phyloP scores from a whole-genome alignment of 1,140 invertebrate genomes.

The Drosophila watanabei region DNA sequence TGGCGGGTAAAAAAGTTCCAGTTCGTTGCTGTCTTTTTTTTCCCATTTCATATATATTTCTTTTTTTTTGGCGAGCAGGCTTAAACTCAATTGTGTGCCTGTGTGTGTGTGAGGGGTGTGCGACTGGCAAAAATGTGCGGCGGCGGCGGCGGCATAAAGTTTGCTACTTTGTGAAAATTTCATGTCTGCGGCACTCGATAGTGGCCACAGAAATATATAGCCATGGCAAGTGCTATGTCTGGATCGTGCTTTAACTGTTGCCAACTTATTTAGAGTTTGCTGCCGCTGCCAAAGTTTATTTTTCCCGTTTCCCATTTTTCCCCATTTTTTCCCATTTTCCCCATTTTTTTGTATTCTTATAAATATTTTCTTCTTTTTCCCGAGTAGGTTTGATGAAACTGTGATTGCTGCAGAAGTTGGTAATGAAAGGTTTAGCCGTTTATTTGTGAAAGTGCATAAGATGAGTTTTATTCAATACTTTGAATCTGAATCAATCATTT shows the following conservation, averaged over 20 bases:
- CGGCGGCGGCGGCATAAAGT: slow-evolving; percentile 74
- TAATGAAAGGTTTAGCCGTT: slow-evolving; percentile 17
- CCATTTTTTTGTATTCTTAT: slow-evolving; percentile 20
- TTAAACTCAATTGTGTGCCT: slow-evolving; percentile 65
- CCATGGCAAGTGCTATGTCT: slow-evolving; percentile 27
- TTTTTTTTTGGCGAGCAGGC: slow-evolving; percentile 56
- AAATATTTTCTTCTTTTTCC: slow-evolving; percentile 8
- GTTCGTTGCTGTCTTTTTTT: slow-evolving; percentile 42
- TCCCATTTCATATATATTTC: slow-evolving; percentile 10
- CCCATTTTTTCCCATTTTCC: too few relatives aligned
- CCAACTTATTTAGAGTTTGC: slow-evolving; percentile 67
- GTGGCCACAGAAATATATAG: slow-evolving; percentile 76
- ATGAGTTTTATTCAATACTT: background rate
- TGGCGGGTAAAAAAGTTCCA: slow-evolving; percentile 64
- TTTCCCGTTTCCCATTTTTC: slow-evolving; percentile 7
- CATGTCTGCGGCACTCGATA: slow-evolving; percentile 80
- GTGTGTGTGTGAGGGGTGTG: slow-evolving; percentile 20
- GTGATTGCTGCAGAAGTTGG: slow-evolving; percentile 42
- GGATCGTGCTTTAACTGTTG: slow-evolving; percentile 68
- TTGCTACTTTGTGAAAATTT: slow-evolving; percentile 81
- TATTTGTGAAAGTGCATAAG: slow-evolving; percentile 10
- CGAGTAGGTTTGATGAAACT: slow-evolving; percentile 46
- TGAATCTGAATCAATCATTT: slow-evolving; percentile 23
- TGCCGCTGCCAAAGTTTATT: slow-evolving; percentile 39
- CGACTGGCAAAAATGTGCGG: slow-evolving; percentile 54